Evolutionary conservation across 2,113 vertebrate species (phyloP), one percentile per base, ranked within the genome.

Genomic region (Monopterus albus): DNA sequence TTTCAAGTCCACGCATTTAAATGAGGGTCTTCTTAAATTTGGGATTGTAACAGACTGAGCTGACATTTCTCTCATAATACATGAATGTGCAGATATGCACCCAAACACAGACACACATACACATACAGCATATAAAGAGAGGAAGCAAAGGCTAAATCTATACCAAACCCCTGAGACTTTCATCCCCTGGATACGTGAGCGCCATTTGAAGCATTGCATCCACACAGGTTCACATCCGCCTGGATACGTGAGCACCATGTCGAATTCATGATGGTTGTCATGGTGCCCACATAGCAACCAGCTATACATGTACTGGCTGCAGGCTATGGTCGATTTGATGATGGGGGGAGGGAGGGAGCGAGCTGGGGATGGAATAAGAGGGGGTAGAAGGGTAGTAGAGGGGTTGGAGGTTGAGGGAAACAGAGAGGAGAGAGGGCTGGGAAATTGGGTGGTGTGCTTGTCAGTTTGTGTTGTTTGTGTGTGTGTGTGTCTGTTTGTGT

Each of bases 231-330:
- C 84, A 84, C 86, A 87, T 90, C 84, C 91, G 81, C 85, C 87
- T 89, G 81, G 77, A 78, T 90, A 87, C 80, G 90, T 89, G 90
- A 91, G 86, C 62, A 46, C 85, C 89, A 91, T 90, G 87, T 84
- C 81, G 82, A 91, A 89, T 91, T 88, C 85, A 83, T 88, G 85
- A 88, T 75, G 85, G 92, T 93, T 92, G 90, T 89, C 91, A 93
- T 92, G 88, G 91, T 64, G 69, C 88, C 88, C 86, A 87, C 91
- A 90, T 90, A 92, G 92, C 90, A 91, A 92, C 86, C 45, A 23
- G 70, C 83, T 88, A 85, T 74, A 90, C 89, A 83, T 90, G 90
- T 83, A 81, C 45, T 45, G 73, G 74, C 78, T 79, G 83, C 82
- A 88, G 86, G 82, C 82, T 88, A 82, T 62, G 72, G 86, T 85